Evolutionary conservation across 1,140 invertebrate genomes (phyloP).

Genomic region (Micrasema minimum): DNA sequence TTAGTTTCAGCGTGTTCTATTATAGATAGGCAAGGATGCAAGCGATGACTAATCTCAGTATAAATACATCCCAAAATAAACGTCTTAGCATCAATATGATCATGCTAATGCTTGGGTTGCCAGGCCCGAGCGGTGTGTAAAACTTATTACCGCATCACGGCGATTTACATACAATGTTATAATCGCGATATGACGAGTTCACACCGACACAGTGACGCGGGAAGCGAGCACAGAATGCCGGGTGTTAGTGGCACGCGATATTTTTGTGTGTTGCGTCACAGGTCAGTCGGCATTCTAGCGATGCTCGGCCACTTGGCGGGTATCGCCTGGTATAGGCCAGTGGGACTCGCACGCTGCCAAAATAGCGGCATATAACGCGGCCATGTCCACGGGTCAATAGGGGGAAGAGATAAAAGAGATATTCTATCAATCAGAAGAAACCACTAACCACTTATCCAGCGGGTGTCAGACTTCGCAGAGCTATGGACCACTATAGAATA

Average conservation of each 20-base stretch:
- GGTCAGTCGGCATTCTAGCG: background rate
- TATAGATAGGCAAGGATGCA: background rate
- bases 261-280: conserved; percentile 29
- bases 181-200: conserved; percentile 17
- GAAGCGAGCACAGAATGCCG: conserved; percentile 19
- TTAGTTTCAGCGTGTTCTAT: no score
- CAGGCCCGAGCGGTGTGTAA: conserved; percentile 2
- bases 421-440: conserved; percentile 6
- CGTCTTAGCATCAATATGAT: conserved; percentile 15
- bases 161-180: conserved; percentile 32
- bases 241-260: conserved; percentile 14
- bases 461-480: background rate
- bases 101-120: conserved; percentile 19
- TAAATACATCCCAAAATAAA: conserved; percentile 12
- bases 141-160: conserved; percentile 23
- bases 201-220: conserved; percentile 17
- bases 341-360: conserved; percentile 28
- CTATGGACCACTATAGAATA: no score
- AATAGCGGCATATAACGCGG: conserved; percentile 20
- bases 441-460: background rate
- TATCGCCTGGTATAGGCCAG: conserved; percentile 31
- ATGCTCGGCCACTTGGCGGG: conserved; percentile 17
- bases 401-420: background rate
- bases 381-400: conserved; percentile 4
- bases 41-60: conserved; percentile 8